Conservation (phyloP, 2,797 vertebrate genomes). For the Gambelia wislizenii region DNA sequence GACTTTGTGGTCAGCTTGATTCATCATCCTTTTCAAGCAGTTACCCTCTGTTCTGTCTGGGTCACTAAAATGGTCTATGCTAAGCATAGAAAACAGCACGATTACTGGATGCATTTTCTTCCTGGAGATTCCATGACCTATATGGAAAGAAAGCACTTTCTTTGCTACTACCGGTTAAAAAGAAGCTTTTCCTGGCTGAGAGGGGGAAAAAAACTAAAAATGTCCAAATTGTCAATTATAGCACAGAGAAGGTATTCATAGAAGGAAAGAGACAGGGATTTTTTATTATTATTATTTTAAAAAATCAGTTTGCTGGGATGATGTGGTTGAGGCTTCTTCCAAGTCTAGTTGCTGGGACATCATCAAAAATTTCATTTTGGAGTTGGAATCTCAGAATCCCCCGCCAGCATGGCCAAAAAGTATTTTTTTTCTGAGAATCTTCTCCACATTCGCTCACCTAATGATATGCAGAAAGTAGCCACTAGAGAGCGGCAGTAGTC, state of each 20-base stretch:
- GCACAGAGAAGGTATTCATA: too few relatives aligned
- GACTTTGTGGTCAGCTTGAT: slow-evolving; percentile 21
- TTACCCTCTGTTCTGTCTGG: not conserved
- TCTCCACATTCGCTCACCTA: not conserved
- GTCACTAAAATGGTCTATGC: not conserved
- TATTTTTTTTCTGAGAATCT: not conserved
- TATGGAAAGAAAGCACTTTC: slow-evolving; percentile 27
- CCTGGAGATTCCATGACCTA: not conserved
- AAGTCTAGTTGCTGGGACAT: too few relatives aligned
- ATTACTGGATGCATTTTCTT: rapidly evolving
- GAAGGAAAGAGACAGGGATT: too few relatives aligned
- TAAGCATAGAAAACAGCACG: not conserved
- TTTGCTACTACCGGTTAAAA: not conserved
- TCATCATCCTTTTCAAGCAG: not conserved
- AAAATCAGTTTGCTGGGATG: too few relatives aligned
- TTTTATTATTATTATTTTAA: too few relatives aligned
- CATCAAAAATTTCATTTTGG: too few relatives aligned
- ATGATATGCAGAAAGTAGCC: not conserved
- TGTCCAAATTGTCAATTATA: not conserved
- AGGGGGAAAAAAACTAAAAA: not conserved
- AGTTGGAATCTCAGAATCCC: too few relatives aligned
- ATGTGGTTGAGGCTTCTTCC: too few relatives aligned
- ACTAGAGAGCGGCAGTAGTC: not conserved
- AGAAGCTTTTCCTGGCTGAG: slow-evolving; percentile 1
- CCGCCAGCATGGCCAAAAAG: too few relatives aligned